Evolutionary conservation across 2,888 invertebrate species (phyloP).

Genomic region (Leucophora obtusa): DNA sequence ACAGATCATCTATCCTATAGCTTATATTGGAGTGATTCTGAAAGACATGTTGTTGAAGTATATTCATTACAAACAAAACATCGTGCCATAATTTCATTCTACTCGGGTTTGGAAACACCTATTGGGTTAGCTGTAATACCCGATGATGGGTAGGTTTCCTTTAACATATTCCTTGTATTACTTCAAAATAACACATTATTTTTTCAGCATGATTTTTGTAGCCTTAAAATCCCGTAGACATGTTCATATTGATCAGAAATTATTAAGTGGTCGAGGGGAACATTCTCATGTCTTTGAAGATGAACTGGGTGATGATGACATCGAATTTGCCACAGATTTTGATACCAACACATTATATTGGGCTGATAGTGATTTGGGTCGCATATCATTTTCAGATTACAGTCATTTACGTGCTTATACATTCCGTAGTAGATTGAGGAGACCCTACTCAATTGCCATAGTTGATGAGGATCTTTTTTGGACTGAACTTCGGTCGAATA

Average conservation of each 20-base stretch:
- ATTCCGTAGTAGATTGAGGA: constrained; percentile 78
- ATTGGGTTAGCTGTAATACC: constrained; percentile 83
- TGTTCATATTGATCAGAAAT: constrained; percentile 84
- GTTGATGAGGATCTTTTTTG: constrained; percentile 85
- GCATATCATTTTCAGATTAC: constrained; percentile 83
- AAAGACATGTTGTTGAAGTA: constrained; percentile 83
- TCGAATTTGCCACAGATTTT: constrained; percentile 78
- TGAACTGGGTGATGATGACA: constrained; percentile 75
- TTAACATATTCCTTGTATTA: too few relatives aligned
- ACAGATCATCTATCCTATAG: constrained; percentile 85
- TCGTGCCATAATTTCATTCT: constrained; percentile 82
- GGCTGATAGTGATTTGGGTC: constrained; percentile 83
- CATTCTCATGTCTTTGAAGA: constrained; percentile 76
- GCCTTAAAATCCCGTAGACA: constrained; percentile 79
- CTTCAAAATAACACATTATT: neutral
- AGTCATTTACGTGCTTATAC: constrained; percentile 80
- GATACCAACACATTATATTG: constrained; percentile 82
- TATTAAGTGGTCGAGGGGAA: constrained; percentile 83
- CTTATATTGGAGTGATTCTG: constrained; percentile 86
- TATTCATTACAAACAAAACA: constrained; percentile 82
- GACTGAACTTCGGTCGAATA: constrained; percentile 81
- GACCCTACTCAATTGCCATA: constrained; percentile 82
- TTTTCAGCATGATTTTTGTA: constrained; percentile 83
- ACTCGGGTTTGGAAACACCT: constrained; percentile 82
- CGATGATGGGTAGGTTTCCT: constrained; percentile 72